These are phyloP conservation scores for Lophius piscatorius DNA, from an alignment of 2,113 vertebrate genomes.

Conservation along the genomic window DNA sequence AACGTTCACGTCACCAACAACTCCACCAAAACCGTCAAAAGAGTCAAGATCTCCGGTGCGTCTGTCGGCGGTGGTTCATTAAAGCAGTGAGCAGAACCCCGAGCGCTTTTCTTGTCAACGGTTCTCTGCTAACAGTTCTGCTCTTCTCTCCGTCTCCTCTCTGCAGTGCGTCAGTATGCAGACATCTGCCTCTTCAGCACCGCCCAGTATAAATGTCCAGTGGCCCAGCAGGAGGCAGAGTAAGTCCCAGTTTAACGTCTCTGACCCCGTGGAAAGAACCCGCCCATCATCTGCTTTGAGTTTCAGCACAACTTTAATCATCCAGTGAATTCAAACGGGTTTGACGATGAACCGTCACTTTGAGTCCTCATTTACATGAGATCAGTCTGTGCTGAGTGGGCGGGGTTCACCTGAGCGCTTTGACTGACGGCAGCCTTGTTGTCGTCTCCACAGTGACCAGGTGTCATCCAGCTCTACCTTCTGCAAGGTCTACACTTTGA, in stretches of 20 bases:
- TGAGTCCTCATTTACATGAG: background rate
- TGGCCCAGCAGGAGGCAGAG: slow-evolving; percentile 90
- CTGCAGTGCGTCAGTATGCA: slow-evolving; percentile 89
- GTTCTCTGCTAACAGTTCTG: no score
- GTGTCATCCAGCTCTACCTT: slow-evolving; percentile 91
- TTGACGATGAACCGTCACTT: no score
- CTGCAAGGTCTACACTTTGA: slow-evolving; percentile 92
- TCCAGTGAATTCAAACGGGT: no score
- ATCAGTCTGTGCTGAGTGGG: background rate
- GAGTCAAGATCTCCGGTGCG: slow-evolving; percentile 89
- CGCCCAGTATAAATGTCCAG: slow-evolving; percentile 93
- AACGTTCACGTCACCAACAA: slow-evolving; percentile 95
- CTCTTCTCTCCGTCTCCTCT: fast-evolving
- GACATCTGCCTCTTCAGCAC: slow-evolving; percentile 96
- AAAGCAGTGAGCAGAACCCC: no score
- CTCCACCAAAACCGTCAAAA: slow-evolving; percentile 91
- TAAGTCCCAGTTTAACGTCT: slow-evolving; percentile 66
- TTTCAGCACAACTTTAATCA: no score
- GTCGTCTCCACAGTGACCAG: slow-evolving; percentile 81
- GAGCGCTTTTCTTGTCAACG: no score
- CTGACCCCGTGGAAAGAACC: background rate
- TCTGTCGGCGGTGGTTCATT: no score
- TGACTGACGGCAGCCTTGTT: slow-evolving; percentile 37
- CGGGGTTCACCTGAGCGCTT: background rate
- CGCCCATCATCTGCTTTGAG: no score